Percentiles rank a stretch among this genome's conserved stretches.
phyloP scores from a whole-genome alignment of 2,797 vertebrate genomes.

The Taeniopygia guttata region DNA sequence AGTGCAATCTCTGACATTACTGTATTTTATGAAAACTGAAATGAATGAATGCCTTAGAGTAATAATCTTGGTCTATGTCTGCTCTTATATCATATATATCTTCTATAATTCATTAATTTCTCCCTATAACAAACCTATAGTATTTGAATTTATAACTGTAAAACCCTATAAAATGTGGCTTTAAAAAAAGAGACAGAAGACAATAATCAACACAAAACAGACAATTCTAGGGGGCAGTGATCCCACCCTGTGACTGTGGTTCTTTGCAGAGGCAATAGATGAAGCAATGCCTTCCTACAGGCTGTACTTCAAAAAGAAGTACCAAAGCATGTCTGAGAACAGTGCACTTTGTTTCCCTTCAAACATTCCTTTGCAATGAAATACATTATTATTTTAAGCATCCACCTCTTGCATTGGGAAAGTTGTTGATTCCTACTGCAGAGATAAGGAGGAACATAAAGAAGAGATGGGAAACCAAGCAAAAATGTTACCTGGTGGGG shows the following conservation, averaged over 20 bases:
- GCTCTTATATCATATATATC: background rate
- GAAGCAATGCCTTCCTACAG: background rate
- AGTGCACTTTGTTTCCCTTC: background rate
- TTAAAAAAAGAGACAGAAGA: background rate
- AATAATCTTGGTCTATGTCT: background rate
- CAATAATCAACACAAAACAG: background rate
- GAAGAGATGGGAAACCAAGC: background rate
- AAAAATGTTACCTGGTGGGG: background rate
- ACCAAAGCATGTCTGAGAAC: background rate
- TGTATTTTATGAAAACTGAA: background rate
- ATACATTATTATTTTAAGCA: background rate
- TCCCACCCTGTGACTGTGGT: background rate
- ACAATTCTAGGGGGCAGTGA: background rate
- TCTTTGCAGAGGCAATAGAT: background rate
- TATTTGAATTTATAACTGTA: background rate
- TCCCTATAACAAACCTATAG: background rate
- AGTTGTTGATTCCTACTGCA: background rate
- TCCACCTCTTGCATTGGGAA: background rate
- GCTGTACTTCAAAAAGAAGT: background rate
- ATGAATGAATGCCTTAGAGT: background rate
- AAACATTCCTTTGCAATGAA: background rate
- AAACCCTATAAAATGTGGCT: background rate
- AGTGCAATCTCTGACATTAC: background rate
- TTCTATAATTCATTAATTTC: background rate
- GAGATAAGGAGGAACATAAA: background rate